Conservation (phyloP, 2,888 invertebrate genomes). For the Eupithecia inturbata region DNA sequence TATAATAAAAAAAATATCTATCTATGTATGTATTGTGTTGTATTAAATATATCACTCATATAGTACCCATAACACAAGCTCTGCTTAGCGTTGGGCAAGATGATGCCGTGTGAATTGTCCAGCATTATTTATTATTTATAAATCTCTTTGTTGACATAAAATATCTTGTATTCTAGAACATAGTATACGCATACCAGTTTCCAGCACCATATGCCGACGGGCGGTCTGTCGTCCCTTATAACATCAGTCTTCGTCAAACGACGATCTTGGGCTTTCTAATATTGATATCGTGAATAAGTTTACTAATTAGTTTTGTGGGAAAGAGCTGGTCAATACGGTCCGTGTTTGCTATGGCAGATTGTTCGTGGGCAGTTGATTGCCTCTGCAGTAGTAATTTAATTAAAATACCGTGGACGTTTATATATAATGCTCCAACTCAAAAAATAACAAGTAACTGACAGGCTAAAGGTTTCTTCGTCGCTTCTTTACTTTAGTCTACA, state of each 20-base stretch:
- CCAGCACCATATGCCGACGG: conserved; percentile 30
- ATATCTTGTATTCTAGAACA: neutral
- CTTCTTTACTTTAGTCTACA: too few species aligned
- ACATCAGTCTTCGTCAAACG: conserved; percentile 37
- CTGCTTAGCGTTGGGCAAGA: too few species aligned
- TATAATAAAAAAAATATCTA: too few species aligned
- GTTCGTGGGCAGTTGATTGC: neutral
- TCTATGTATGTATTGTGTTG: too few species aligned
- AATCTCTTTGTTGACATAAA: too few species aligned
- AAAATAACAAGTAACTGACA: too few species aligned
- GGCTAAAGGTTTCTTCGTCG: too few species aligned
- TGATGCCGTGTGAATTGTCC: too few species aligned
- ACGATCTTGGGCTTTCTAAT: conserved; percentile 44
- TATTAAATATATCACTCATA: too few species aligned
- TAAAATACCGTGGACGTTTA: neutral
- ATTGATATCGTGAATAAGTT: conserved; percentile 40
- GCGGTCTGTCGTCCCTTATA: conserved; percentile 42
- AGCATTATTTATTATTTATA: too few species aligned
- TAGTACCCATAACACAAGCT: too few species aligned
- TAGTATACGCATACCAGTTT: conserved; percentile 23
- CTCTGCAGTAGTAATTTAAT: neutral
- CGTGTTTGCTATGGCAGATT: neutral
- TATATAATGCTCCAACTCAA: too few species aligned
- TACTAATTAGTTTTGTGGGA: conserved; percentile 31
- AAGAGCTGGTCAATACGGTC: conserved; percentile 5